Evolutionary conservation across 2,888 invertebrate genomes (phyloP), one percentile per base, ranked within the genome.

Genomic region (Epistrophella euchroma): DNA sequence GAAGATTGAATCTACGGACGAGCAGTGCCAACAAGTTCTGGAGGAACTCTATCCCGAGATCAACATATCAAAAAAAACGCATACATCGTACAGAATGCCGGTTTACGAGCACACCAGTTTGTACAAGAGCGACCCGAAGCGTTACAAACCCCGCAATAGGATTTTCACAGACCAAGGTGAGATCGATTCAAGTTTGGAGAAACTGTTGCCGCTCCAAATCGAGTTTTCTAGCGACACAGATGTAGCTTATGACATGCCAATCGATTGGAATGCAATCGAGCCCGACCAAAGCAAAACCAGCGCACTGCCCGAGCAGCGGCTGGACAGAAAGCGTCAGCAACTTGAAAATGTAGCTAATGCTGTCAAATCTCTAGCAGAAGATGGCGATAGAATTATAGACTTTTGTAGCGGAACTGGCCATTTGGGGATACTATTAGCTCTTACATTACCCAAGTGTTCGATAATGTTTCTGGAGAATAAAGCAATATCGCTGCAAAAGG

Each of bases 351-450:
- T 98, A 88, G 95, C 95, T 19, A 94, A 95, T 89, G 96, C 97
- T 37, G 96, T 96, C 0, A 91, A 96, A n/a, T 94, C 94, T 73
- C 92, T 98, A 76, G 96, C 96, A 0, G 93, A 93, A 89, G 91
- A 94, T 0, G 94, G 95, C 0, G 94, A 97, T 89, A 92, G 94
- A 17, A 96, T 98, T 88, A 97, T 98, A 0, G 98, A 99, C 91
- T 98, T 98, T 92, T 98, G 98, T 91, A 96, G 97, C 89, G 98
- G 98, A 2, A 96, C 97, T 89, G 98, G 98, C 0, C 98, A 98
- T 92, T 93, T 98, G 79, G 98, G 98, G 0, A 96, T 98, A 85
- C 91, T 98, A 6, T 90, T 98, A 28, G 98, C 98, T 0, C 93
- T 96, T 89, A 93, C 97, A 47, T 92, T 98, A 64, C 98, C 98